Evolutionary conservation across 2,888 invertebrate species (phyloP).

Genomic region (Drosophila meridionalis): DNA sequence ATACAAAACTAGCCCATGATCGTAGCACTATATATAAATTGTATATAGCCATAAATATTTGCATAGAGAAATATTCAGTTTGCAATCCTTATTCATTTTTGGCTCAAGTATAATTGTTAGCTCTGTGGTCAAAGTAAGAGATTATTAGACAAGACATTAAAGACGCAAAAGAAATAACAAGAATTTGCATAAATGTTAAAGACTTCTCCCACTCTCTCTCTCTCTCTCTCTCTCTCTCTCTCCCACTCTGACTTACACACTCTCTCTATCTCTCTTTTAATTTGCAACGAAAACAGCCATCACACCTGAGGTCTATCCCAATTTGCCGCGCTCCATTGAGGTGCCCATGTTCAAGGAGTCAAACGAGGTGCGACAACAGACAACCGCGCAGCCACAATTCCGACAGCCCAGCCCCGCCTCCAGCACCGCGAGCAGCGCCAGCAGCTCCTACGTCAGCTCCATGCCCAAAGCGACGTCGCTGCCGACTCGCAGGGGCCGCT

Average conservation of each 20-base stretch:
- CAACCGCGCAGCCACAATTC: conserved; percentile 24
- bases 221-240: not conserved
- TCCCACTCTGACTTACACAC: too few relatives aligned
- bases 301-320: conserved; percentile 78
- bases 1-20: too few relatives aligned
- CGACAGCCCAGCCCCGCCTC: conserved; percentile 19
- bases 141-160: not conserved
- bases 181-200: conserved; percentile 2
- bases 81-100: too few relatives aligned
- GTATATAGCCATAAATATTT: too few relatives aligned
- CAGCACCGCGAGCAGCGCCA: conserved; percentile 5
- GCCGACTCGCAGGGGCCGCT: conserved; percentile 61
- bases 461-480: conserved; percentile 42
- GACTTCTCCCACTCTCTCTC: not conserved
- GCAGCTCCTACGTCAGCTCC: conserved; percentile 22
- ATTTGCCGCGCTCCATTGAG: conserved; percentile 80
- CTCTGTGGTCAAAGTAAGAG: not conserved
- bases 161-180: not conserved
- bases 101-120: not conserved
- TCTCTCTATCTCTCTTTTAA: not conserved
- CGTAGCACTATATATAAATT: too few relatives aligned
- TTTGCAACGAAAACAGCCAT: conserved; percentile 63
- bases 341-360: conserved; percentile 58
- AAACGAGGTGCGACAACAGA: conserved; percentile 17
- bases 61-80: too few relatives aligned